Conservation (phyloP, 37 sponge, comb jelly and placozoan species). For the Eunapius fragilis region DNA sequence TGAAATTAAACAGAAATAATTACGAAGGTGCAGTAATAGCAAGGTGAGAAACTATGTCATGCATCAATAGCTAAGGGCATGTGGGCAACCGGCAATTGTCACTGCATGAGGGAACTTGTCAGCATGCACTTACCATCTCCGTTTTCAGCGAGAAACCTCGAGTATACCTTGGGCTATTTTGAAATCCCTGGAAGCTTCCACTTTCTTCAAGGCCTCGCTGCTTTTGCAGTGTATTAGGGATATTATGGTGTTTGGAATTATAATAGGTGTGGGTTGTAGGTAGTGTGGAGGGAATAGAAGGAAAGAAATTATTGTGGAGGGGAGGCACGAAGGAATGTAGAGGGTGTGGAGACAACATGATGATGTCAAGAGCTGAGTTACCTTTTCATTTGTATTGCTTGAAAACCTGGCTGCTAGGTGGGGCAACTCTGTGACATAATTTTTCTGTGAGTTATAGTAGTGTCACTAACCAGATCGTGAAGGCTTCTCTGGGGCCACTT, state of each 20-base stretch:
- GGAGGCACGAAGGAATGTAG: neutral
- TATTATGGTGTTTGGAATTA: no score
- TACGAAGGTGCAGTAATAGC: neutral
- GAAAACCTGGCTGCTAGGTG: neutral
- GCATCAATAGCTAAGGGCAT: no score
- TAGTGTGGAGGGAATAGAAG: neutral
- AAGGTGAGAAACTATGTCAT: neutral
- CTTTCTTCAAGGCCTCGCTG: neutral
- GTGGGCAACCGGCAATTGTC: no score
- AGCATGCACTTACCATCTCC: neutral
- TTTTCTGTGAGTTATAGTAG: neutral
- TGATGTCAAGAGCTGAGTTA: neutral
- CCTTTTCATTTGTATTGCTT: neutral
- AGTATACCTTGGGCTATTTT: neutral
- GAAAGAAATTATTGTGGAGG: neutral
- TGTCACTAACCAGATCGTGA: neutral
- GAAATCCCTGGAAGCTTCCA: neutral
- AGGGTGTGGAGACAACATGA: neutral
- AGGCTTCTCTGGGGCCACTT: neutral
- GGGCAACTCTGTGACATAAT: neutral
- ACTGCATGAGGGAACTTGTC: no score
- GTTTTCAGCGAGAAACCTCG: neutral
- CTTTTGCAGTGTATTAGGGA: neutral
- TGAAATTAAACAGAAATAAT: neutral
- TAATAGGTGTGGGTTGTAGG: no score